A percentile compares a stretch with the other conserved stretches of the same genome.
Evolutionary conservation across 2,113 vertebrate genomes (phyloP).

Genomic region (Hyperopisus bebe): DNA sequence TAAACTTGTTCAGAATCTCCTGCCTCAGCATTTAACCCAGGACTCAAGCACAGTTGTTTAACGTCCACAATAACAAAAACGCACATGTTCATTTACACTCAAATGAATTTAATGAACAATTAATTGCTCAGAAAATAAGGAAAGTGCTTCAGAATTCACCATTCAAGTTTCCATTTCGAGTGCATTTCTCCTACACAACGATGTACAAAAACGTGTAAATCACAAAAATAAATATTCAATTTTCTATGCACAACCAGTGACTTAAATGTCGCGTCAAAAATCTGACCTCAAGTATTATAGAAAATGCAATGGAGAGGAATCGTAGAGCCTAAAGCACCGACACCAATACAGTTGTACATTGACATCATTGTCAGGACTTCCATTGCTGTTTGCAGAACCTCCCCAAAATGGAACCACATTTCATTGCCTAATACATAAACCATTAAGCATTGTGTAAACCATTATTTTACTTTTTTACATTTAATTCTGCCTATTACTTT

Average conservation of each 20-base stretch:
- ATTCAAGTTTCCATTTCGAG: conserved; percentile 72
- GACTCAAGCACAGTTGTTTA: neutral
- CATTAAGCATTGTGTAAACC: conserved; percentile 4
- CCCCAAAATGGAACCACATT: conserved; percentile 21
- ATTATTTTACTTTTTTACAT: neutral
- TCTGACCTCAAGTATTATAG: conserved; percentile 67
- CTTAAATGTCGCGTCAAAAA: conserved; percentile 60
- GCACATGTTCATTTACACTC: conserved; percentile 49
- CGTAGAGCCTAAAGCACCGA: neutral
- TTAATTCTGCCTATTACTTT: neutral
- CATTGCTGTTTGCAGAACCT: conserved; percentile 8
- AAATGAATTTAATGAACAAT: conserved; percentile 64
- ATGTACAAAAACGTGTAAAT: conserved; percentile 47
- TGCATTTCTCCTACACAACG: conserved; percentile 64
- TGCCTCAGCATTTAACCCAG: neutral
- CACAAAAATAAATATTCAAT: conserved; percentile 74
- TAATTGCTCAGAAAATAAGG: conserved; percentile 55
- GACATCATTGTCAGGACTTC: conserved; percentile 7
- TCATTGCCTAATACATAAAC: conserved; percentile 6
- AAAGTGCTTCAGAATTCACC: conserved; percentile 72
- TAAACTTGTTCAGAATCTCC: neutral
- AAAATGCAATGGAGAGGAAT: conserved; percentile 18
- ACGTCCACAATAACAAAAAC: conserved; percentile 31
- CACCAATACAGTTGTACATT: conserved; percentile 5
- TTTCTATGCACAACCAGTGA: conserved; percentile 70